Percentiles rank a stretch among this genome's conserved stretches.
Evolutionary conservation across 2,797 vertebrate genomes (phyloP).

Genomic region (Aldrovandia affinis): DNA sequence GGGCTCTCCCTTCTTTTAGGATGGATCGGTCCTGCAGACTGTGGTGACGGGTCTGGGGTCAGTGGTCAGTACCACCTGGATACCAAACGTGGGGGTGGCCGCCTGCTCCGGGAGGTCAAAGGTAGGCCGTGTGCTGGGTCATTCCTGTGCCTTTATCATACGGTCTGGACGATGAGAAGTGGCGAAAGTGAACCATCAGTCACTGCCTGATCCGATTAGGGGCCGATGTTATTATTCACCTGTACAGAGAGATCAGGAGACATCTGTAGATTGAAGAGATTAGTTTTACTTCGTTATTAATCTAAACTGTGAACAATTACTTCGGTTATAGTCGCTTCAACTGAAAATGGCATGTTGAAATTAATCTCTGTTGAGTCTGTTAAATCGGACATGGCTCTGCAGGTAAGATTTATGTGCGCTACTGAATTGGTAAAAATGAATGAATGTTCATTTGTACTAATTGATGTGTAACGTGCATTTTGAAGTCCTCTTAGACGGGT

Average conservation of each 20-base stretch:
- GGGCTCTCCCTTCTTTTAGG: conserved; percentile 60
- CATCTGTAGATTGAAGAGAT: not conserved
- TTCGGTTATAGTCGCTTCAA: not conserved
- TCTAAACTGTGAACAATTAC: conserved; percentile 19
- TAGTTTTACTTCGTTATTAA: not conserved
- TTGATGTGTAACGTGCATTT: not conserved
- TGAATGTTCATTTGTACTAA: not conserved
- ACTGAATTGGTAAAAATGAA: not conserved
- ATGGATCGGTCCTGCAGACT: conserved; percentile 79
- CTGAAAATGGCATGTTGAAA: not conserved
- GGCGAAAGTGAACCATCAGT: not conserved
- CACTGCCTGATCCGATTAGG: not conserved
- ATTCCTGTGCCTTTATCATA: not conserved
- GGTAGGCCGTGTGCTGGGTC: conserved; percentile 55
- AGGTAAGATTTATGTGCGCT: conserved; percentile 5
- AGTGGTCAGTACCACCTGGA: conserved; percentile 76
- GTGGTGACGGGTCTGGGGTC: conserved; percentile 77
- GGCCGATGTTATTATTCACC: not conserved
- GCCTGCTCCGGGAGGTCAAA: conserved; percentile 80
- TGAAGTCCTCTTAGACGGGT: not conserved
- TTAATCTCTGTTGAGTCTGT: conserved; percentile 1
- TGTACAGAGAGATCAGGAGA: not conserved
- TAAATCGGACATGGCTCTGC: not conserved
- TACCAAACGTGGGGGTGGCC: conserved; percentile 75
- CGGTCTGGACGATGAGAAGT: conserved; percentile 5